Conservation (phyloP, 2,797 vertebrate genomes). For the Hyperoplus immaculatus region DNA sequence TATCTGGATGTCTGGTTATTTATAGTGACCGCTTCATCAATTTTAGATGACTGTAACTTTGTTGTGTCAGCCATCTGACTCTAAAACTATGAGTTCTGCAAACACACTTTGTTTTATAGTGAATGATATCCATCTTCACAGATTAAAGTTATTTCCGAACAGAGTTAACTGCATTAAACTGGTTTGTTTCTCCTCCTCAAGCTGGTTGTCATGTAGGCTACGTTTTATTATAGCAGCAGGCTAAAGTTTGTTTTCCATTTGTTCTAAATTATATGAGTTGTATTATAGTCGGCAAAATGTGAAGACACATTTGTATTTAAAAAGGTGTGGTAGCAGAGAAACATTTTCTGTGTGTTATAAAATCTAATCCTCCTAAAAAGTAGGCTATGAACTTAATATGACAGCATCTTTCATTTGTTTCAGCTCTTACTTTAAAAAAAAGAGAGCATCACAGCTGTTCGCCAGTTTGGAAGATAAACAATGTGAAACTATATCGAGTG, state of each 20-base stretch:
- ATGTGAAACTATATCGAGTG: background rate
- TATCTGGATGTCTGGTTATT: constrained; percentile 74
- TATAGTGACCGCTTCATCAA: constrained; percentile 68
- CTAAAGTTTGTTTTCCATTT: background rate
- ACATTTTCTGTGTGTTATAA: background rate
- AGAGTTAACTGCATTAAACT: background rate
- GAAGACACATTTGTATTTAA: background rate
- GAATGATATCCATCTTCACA: background rate
- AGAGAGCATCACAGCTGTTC: background rate
- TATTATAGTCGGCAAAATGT: background rate
- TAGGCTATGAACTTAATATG: background rate
- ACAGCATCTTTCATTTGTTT: background rate
- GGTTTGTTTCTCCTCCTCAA: background rate
- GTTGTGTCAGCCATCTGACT: constrained; percentile 1
- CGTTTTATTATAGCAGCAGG: background rate
- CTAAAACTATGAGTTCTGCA: background rate
- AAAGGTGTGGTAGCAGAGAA: too few relatives aligned
- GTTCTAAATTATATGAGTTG: background rate
- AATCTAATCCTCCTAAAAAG: background rate
- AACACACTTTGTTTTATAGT: background rate
- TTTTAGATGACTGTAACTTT: constrained; percentile 62
- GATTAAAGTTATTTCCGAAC: background rate
- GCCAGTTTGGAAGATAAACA: background rate
- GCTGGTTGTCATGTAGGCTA: too few relatives aligned
- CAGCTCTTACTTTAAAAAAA: background rate